Evolutionary conservation across 2,888 invertebrate genomes (phyloP).

Genomic region (Hyposoter didymator): DNA sequence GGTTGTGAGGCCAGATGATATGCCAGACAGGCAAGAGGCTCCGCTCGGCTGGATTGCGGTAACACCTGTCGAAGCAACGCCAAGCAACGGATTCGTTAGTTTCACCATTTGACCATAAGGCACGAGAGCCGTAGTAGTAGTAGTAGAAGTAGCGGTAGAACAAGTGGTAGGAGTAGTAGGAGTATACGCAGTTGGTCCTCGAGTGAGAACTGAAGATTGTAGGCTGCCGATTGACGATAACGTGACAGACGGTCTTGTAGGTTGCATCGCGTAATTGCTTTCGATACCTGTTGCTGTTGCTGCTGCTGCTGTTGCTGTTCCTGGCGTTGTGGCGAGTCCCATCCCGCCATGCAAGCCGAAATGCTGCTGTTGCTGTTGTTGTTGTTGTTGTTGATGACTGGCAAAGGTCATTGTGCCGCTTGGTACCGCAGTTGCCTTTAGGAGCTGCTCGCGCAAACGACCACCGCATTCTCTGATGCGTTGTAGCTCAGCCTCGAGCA

Average conservation of each 20-base stretch:
- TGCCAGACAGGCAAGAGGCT: constrained; percentile 78
- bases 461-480: constrained; percentile 85
- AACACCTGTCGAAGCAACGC: constrained; percentile 78
- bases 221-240: constrained; percentile 75
- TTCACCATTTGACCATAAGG: constrained; percentile 75
- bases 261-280: constrained; percentile 54
- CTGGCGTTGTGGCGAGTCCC: constrained; percentile 82
- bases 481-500: constrained; percentile 92
- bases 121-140: constrained; percentile 73
- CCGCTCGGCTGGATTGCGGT: constrained; percentile 68
- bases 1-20: constrained; percentile 79
- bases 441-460: constrained; percentile 80
- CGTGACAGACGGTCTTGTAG: constrained; percentile 45
- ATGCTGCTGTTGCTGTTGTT: constrained; percentile 82
- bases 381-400: constrained; percentile 78
- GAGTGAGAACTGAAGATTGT: constrained; percentile 76
- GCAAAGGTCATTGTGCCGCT: constrained; percentile 71
- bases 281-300: constrained; percentile 79
- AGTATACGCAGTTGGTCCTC: constrained; percentile 76
- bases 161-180: constrained; percentile 45
- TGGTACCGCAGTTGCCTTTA: constrained; percentile 80
- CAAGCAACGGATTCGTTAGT: constrained; percentile 80
- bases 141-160: constrained; percentile 44
- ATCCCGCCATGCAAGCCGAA: constrained; percentile 81
- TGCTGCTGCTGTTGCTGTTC: constrained; percentile 83